Evolutionary conservation across 2,113 vertebrate genomes (phyloP).

Genomic region (Butorides virescens): DNA sequence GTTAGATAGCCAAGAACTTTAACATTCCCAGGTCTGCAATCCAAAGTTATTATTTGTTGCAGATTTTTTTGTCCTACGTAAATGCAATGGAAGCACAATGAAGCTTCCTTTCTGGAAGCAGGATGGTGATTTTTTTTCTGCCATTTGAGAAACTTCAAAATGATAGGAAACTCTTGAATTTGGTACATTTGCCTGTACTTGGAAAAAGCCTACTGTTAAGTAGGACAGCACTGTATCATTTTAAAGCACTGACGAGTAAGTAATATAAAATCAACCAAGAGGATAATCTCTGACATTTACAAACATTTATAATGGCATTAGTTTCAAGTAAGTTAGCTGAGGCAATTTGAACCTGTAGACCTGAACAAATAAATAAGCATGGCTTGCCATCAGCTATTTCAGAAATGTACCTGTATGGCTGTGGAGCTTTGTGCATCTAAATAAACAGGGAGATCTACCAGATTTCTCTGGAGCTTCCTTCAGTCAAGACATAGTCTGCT

Average conservation of each 20-base stretch:
- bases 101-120: neutral
- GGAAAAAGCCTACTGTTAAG: neutral
- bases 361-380: conserved; percentile 27
- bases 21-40: neutral
- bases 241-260: conserved; percentile 12
- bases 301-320: conserved; percentile 58
- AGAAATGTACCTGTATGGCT: neutral
- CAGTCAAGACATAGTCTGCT: neutral
- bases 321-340: conserved; percentile 46
- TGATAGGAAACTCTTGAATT: neutral
- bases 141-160: neutral
- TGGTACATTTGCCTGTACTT: neutral
- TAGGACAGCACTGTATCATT: neutral
- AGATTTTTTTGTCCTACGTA: neutral
- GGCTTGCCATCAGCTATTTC: neutral
- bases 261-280: conserved; percentile 38
- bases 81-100: neutral
- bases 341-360: conserved; percentile 38
- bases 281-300: conserved; percentile 53
- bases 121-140: neutral
- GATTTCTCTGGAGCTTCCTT: neutral
- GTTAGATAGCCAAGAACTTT: neutral
- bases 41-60: neutral
- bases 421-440: neutral
- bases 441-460: neutral